These are phyloP conservation scores for Gastrophysa polygoni DNA, from an alignment of 2,888 invertebrate genomes.

Conservation along the genomic window DNA sequence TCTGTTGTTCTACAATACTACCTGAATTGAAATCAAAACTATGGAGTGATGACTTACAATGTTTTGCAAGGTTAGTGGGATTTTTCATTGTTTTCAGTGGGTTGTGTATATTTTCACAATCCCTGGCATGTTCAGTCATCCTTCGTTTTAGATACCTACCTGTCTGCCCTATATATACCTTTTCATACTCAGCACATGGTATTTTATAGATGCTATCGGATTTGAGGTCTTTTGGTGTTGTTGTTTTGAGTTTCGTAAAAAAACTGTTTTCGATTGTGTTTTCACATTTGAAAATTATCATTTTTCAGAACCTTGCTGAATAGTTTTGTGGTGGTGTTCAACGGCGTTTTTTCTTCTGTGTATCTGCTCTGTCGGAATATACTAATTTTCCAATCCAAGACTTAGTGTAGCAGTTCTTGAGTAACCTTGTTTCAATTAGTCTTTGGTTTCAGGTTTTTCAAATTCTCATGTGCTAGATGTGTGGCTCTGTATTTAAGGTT, in stretches of 20 bases:
- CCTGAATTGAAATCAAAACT: neutral
- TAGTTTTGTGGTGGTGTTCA: no score
- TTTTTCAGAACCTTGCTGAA: no score
- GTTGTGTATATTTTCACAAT: neutral
- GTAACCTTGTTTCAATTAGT: no score
- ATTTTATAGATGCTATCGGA: conserved; percentile 3
- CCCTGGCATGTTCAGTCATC: neutral
- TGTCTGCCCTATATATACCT: conserved; percentile 14
- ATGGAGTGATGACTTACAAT: neutral
- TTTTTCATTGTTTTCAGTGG: conserved; percentile 1
- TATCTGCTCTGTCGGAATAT: no score
- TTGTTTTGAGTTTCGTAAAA: conserved; percentile 1
- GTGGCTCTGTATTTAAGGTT: no score
- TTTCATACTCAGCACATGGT: conserved; percentile 8
- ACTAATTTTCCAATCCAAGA: no score
- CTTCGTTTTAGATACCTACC: neutral
- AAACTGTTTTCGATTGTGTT: neutral
- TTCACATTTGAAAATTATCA: no score
- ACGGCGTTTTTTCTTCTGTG: no score
- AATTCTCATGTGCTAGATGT: no score
- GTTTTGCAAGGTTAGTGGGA: neutral
- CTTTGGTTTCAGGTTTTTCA: no score
- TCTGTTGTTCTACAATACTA: conserved; percentile 6
- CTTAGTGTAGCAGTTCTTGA: no score
- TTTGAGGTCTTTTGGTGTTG: neutral